Evolutionary conservation across 2,888 invertebrate species (phyloP), one percentile per base, ranked within the genome.

Genomic region (Cataglyphis livida): DNA sequence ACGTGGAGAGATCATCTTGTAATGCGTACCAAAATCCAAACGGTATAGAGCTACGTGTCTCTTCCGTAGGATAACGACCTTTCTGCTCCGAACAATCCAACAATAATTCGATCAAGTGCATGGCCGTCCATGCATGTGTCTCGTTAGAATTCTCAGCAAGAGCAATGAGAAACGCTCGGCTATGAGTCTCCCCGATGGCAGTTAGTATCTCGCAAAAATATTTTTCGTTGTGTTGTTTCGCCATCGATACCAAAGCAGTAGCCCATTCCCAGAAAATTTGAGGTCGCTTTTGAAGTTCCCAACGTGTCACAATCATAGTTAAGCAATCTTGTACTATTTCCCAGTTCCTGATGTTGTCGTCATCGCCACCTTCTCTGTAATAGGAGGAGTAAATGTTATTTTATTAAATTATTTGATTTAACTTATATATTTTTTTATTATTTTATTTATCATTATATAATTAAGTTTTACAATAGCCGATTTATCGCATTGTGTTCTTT

Each of bases 11-110:
- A 84, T 92, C 94, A 92, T 97, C 98, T 96, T 99, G 98, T 75
- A 99, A 95, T 81, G 97, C 97, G 93, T 98, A 99, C 99, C 99
- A 99, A 94, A 98, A 98, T 3, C 98, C 97, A 95, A 98, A 97
- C 0, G 98, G 96, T 87, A 98, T 96, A 84, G 97, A 97, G 92
- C 98, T 98, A 85, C 97, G 96, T 0, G 96, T 97, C 95, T 99
- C 99, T 92, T 99, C 98, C 4, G 97, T 96, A 0, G 98, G 98
- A 95, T 98, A 99, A 88, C 97, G 96, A 0, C 98, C 98, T 10
- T 97, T 96, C 86, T 97, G 96, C 85, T 97, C 97, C 62, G 98
- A 97, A 92, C 98, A 98, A 81, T 97, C 96, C 75, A 99, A 95
- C 84, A 98, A 95, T 81, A 98, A 95, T 85, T 97, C 96, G 0